Evolutionary conservation across 2,113 vertebrate species (phyloP).

Genomic region (Mesoclemmys tuberculata): DNA sequence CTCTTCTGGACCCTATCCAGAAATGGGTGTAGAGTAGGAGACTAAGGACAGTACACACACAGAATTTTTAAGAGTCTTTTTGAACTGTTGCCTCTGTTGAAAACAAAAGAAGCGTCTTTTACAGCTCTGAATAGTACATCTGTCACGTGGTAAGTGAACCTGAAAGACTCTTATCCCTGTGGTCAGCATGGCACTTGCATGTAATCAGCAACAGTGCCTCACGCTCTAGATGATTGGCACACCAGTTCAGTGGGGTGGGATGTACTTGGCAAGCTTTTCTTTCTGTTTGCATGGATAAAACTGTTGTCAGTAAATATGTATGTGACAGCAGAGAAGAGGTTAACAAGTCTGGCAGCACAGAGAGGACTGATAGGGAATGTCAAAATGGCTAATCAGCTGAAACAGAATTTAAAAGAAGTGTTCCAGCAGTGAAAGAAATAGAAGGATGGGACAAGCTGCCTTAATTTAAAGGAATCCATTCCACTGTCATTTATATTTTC

Average conservation of each 20-base stretch:
- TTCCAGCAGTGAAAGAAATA: not conserved
- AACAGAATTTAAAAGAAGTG: not conserved
- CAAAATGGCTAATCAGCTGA: not conserved
- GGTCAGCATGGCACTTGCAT: not conserved
- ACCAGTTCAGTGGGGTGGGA: fast-evolving
- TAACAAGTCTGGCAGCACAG: not conserved
- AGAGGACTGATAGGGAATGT: not conserved
- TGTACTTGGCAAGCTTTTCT: not conserved
- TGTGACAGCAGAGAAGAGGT: not conserved
- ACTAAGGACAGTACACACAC: not conserved
- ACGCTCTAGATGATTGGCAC: not conserved
- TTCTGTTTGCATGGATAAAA: not conserved
- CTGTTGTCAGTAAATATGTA: not conserved
- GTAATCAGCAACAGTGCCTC: not conserved
- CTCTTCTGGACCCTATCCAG: not conserved
- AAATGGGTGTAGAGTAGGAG: fast-evolving
- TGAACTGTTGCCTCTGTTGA: slow-evolving; percentile 16
- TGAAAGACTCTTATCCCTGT: not conserved
- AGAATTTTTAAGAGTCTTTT: slow-evolving; percentile 5
- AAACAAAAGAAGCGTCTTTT: slow-evolving; percentile 19
- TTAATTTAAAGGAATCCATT: fast-evolving
- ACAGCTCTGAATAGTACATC: not conserved
- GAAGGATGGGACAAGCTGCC: fast-evolving
- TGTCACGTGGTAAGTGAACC: not conserved
- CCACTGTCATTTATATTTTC: not conserved